Evolutionary conservation across 2,797 vertebrate genomes (phyloP), one percentile per base, ranked within the genome.

Genomic region (Poecilia gillii): DNA sequence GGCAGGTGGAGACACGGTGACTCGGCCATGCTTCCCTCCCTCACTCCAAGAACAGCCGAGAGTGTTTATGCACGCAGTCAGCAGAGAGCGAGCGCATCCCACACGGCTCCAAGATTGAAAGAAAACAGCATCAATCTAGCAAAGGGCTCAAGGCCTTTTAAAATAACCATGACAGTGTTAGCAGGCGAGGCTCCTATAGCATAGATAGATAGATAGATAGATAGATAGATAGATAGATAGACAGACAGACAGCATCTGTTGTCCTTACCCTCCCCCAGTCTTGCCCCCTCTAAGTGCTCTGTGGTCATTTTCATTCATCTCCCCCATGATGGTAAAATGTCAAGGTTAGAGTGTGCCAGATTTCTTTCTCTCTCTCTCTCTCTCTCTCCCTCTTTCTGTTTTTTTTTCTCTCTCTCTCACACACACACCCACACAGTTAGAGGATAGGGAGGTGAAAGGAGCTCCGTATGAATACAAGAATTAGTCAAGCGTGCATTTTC

Each of bases 81-180:
- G 89, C 85, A 89, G 90, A 33, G 20, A 33, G 20, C 64, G 82
- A 87, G 85, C 72, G 77, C 84, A 80, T 93, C 92, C 93, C 94
- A 94, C 94, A 85, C 89, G 68, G 81, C 84, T 79, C 80, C 87
- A 85, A 91, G 93, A 94, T 94, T 94, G 92, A 93, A 96, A 90
- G 90, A 95, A 96, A 95, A 94, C 94, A 95, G 93, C 91, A 95
- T 95, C 90, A 93, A 95, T 96, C 93, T 91, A 81, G 80, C 85
- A 4, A 77, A 82, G 90, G 77, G 89, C 89, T 87, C 80, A 66
- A 89, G 89, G 89, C 91, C 87, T 91, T 51, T 93, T 89, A 94
- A 94, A 43, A 95, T 91, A 94, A 93, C 90, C 84, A 55, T 75
- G 83, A 88, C 86, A 73, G 83, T 88, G 87, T 87, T 92, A 72